Evolutionary conservation across 2,888 invertebrate genomes (phyloP).

Genomic region (Athetis lepigone): DNA sequence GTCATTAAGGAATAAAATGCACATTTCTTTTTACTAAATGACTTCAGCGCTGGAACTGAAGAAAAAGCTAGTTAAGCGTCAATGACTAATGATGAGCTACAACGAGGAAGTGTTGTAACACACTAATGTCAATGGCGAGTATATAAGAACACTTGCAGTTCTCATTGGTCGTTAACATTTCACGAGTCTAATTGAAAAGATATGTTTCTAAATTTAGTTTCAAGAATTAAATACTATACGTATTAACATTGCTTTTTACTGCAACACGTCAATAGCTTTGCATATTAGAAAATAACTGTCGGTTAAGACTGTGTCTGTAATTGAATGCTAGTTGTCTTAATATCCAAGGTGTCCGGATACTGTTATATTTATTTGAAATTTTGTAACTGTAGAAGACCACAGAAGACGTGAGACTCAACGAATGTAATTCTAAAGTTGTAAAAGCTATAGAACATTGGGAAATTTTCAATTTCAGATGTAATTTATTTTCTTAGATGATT

Average conservation of each 20-base stretch:
- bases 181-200: constrained; percentile 61
- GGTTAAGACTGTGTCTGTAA: constrained; percentile 33
- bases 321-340: constrained; percentile 27
- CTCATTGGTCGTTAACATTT: constrained; percentile 53
- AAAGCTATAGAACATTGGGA: constrained; percentile 1
- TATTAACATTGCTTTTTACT: constrained; percentile 54
- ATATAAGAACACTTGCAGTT: constrained; percentile 43
- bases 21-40: constrained; percentile 16
- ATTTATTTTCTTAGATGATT: constrained; percentile 11
- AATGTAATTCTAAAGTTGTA: constrained; percentile 6
- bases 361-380: constrained; percentile 15
- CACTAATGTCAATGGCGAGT: constrained; percentile 47
- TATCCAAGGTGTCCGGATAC: constrained; percentile 17
- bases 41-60: constrained; percentile 6
- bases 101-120: constrained; percentile 49
- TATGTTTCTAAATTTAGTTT: constrained; percentile 54
- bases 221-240: constrained; percentile 30
- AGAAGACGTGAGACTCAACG: not conserved
- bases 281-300: constrained; percentile 32
- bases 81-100: constrained; percentile 48
- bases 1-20: not conserved
- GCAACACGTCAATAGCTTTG: constrained; percentile 35
- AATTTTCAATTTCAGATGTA: constrained; percentile 21
- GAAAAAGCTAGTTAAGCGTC: constrained; percentile 47
- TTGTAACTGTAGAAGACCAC: constrained; percentile 3